These are phyloP conservation scores for Acleris literana DNA, from an alignment of 2,888 invertebrate species.

Conservation along the genomic window DNA sequence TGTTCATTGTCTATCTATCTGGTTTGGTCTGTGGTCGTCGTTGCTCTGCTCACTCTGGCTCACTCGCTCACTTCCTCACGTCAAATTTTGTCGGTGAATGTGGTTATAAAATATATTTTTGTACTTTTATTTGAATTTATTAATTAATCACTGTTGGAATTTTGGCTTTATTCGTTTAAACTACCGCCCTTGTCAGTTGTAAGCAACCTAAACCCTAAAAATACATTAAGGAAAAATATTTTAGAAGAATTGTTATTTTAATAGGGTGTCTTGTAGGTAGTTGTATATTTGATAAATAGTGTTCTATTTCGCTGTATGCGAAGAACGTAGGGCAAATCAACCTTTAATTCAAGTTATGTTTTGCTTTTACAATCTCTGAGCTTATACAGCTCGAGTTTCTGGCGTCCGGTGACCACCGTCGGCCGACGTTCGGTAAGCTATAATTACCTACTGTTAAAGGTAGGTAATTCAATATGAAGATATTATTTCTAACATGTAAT, in stretches of 20 bases:
- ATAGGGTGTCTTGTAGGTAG: conserved; percentile 30
- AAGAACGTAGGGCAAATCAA: conserved; percentile 9
- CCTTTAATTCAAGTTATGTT: conserved; percentile 9
- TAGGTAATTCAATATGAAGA: not conserved
- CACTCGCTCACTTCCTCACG: conserved; percentile 3
- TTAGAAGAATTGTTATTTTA: not conserved
- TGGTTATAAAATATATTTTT: conserved; percentile 1
- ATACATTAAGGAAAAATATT: conserved; percentile 5
- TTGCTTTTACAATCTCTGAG: conserved; percentile 13
- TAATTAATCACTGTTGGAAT: not conserved
- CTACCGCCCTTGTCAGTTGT: not conserved
- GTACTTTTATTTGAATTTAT: conserved; percentile 1
- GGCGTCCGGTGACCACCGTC: conserved; percentile 14
- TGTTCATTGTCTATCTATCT: not conserved
- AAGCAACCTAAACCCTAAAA: not conserved
- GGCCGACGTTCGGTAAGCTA: conserved; percentile 21
- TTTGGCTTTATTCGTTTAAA: not conserved
- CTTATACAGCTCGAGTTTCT: conserved; percentile 26
- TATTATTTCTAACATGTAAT: no score
- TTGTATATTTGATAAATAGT: conserved; percentile 22
- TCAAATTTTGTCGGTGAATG: conserved; percentile 14
- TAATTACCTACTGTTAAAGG: conserved; percentile 11
- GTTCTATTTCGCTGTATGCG: conserved; percentile 11
- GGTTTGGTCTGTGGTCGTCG: not conserved
- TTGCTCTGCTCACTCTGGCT: not conserved